Evolutionary conservation across 2,888 invertebrate genomes (phyloP).

Genomic region (Steinernema scapterisci): DNA sequence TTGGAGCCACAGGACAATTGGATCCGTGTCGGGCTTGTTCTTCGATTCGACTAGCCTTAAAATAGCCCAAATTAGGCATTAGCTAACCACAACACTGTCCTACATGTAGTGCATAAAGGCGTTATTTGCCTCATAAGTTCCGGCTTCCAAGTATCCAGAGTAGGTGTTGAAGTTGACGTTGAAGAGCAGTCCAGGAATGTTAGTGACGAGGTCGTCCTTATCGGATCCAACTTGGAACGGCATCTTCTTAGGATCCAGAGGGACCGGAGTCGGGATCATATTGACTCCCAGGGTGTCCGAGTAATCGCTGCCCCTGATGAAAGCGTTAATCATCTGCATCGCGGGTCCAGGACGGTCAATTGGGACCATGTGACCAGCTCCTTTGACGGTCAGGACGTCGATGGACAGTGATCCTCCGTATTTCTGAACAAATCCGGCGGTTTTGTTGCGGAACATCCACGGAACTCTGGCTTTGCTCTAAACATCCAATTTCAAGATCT

Average conservation of each 20-base stretch:
- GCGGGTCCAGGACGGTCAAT: conserved; percentile 43
- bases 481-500: not conserved
- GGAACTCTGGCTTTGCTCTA: not conserved
- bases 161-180: conserved; percentile 32
- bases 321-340: conserved; percentile 43
- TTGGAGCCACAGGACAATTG: conserved; percentile 68
- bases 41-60: conserved; percentile 69
- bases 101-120: not conserved
- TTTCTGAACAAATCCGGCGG: conserved; percentile 56
- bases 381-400: conserved; percentile 60
- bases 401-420: conserved; percentile 49
- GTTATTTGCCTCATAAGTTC: not conserved
- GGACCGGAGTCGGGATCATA: not conserved
- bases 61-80: not conserved
- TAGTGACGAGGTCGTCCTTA: conserved; percentile 30
- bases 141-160: conserved; percentile 45
- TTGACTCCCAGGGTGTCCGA: conserved; percentile 10
- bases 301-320: conserved; percentile 37
- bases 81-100: no score
- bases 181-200: conserved; percentile 30
- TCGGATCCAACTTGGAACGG: no score
- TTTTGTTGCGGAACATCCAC: conserved; percentile 45
- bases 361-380: conserved; percentile 40
- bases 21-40: conserved; percentile 68
- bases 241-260: not conserved